phyloP scores from a whole-genome alignment of 2,113 vertebrate genomes.

The Hypocryptadius cinnamomeus region DNA sequence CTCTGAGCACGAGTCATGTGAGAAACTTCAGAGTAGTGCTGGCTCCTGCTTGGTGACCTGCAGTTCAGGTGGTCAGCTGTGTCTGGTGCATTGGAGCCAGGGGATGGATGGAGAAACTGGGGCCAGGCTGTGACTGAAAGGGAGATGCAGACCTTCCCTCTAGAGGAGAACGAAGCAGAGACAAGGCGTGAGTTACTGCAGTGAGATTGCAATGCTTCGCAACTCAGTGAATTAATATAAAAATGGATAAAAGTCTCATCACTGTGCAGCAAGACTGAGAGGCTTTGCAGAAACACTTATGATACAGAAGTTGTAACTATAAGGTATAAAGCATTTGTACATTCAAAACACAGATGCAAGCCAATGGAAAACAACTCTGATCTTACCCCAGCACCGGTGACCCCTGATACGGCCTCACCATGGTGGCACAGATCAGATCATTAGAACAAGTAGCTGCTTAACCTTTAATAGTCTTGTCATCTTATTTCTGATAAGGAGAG shows the following conservation, averaged over 20 bases:
- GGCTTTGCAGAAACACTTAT: neutral
- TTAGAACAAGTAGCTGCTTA: neutral
- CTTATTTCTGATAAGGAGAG: neutral
- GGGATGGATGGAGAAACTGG: neutral
- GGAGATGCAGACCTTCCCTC: neutral
- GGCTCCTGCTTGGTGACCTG: neutral
- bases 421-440: neutral
- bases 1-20: neutral
- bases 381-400: neutral
- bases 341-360: neutral
- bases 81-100: rapidly evolving
- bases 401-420: neutral
- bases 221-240: neutral
- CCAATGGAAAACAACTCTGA: neutral
- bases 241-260: neutral
- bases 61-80: neutral
- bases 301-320: neutral
- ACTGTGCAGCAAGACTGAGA: neutral
- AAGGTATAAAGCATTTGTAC: neutral
- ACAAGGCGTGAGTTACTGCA: neutral
- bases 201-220: neutral
- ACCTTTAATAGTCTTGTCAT: neutral
- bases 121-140: neutral
- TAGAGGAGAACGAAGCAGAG: neutral
- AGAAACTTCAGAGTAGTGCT: neutral